Percentiles rank a stretch among this genome's conserved stretches.
Conservation (phyloP, 2,888 invertebrate species). For the Hyppa rectilinea region DNA sequence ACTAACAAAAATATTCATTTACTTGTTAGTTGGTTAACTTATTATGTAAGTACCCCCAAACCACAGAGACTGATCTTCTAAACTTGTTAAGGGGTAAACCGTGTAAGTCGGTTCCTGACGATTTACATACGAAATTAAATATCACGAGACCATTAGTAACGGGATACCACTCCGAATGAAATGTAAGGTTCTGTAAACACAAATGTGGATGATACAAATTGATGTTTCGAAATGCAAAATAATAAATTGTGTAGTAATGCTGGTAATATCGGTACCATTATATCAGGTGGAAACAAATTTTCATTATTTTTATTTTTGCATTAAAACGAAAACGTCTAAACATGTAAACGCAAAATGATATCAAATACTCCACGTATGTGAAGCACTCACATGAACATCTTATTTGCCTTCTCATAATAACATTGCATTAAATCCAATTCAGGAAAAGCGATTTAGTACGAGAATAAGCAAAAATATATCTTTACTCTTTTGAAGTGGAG, state of each 20-base stretch:
- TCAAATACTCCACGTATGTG: constrained; percentile 57
- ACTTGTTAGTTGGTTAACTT: no score
- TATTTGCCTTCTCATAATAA: constrained; percentile 70
- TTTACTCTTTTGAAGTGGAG: constrained; percentile 72
- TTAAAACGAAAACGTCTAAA: constrained; percentile 41
- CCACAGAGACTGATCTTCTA: no score
- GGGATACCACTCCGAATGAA: neutral
- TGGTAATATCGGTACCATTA: constrained; percentile 21
- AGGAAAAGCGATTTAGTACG: constrained; percentile 68
- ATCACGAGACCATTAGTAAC: constrained; percentile 15
- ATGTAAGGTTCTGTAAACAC: neutral
- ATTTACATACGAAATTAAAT: no score
- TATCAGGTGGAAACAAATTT: constrained; percentile 17
- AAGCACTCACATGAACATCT: constrained; percentile 63
- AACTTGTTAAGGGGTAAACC: no score
- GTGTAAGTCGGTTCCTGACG: no score
- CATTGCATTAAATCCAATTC: constrained; percentile 71
- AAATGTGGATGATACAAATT: constrained; percentile 28
- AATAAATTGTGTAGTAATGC: constrained; percentile 16
- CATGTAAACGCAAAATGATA: constrained; percentile 63
- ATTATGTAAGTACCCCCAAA: no score
- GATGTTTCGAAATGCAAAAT: constrained; percentile 26
- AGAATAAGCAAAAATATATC: constrained; percentile 70
- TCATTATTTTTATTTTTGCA: constrained; percentile 26
- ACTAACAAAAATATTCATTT: no score